Evolutionary conservation across 92 coral and sea anemone genomes (phyloP), one percentile per base, ranked within the genome.

Genomic region (Scolanthus callimorphus): DNA sequence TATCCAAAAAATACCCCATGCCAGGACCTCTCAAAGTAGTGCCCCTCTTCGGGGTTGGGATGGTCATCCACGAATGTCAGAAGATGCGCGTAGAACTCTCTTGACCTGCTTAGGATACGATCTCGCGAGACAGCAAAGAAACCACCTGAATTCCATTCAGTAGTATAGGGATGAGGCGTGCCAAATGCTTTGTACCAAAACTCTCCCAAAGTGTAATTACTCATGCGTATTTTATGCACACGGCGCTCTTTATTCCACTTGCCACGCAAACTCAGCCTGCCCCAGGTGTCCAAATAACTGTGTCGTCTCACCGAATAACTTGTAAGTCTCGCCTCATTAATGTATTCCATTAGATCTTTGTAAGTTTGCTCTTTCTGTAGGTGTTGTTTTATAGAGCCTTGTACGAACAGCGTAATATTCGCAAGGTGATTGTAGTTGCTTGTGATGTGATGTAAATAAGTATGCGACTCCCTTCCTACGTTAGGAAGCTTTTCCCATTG

Each of bases 391-490:
- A 51, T 66, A 0, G 70, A 79, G 3, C 73, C 89, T 49, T 82
- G 89, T 1, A 76, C n/a, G 28, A 82, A 82, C 26, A 82, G 58
- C 17, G 89, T 81, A 20, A 74, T 48, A 3, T 63, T 55, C 29
- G 89, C 69, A 39, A 82, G 45, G 24, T 9, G 47, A 22, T 82
- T 38, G 45, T 83, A 83, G 60, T 65, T 59, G 17, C 52, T 31
- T n/a, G 66, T 83, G 39, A 83, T 83, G 70, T 83, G 85, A 37
- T 83, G 21, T 3, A 77, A 51, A 56, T 77, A 82, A 6, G 88
- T 75, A 49, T 81, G 88, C 15, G 67, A 29, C 23, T 81, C 88
- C 3, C 83, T 76, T 20, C 88, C 88, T 13, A 81, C 88, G 43
- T 81, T 81, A 1, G 69, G 64, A 23, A 81, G 55, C 44, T 41